These are phyloP conservation scores for Tragelaphus eurycerus DNA, from an alignment of 2,797 vertebrate genomes.

Conservation along the genomic window DNA sequence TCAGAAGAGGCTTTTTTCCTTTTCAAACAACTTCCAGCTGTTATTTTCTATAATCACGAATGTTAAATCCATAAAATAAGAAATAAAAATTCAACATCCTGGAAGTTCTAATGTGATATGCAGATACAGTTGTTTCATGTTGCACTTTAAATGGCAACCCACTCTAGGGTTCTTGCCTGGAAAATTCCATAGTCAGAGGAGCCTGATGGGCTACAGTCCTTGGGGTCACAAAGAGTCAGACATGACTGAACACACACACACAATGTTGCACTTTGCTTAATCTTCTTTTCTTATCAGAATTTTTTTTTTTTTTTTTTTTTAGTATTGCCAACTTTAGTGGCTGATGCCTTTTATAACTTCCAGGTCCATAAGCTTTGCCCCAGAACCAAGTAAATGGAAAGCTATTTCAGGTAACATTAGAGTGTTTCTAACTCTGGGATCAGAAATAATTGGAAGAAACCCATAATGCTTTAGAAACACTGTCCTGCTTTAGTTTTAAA, in stretches of 20 bases:
- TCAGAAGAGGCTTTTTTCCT: background rate
- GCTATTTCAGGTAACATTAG: slow-evolving; percentile 12
- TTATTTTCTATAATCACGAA: slow-evolving; percentile 13
- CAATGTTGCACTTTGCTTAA: background rate
- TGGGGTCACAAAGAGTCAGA: background rate
- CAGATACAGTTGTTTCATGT: slow-evolving; percentile 15
- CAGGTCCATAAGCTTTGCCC: background rate
- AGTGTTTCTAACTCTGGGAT: slow-evolving; percentile 7
- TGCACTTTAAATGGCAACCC: background rate
- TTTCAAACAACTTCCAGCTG: background rate
- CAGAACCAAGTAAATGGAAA: slow-evolving; percentile 21
- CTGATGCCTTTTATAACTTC: background rate
- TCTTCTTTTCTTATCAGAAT: slow-evolving; percentile 19
- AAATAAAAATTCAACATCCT: slow-evolving; percentile 12
- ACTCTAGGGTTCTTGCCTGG: background rate
- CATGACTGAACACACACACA: background rate
- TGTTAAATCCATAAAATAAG: background rate
- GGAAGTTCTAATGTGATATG: slow-evolving; percentile 38
- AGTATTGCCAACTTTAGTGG: background rate
- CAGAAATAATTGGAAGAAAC: background rate
- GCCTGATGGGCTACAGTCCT: background rate
- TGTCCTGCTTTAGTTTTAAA: background rate
- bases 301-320: background rate
- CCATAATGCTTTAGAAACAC: background rate
- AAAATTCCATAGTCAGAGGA: background rate